phyloP scores from a whole-genome alignment of 1,140 invertebrate species.

The Pachyrhynchus sulphureomaculatus region DNA sequence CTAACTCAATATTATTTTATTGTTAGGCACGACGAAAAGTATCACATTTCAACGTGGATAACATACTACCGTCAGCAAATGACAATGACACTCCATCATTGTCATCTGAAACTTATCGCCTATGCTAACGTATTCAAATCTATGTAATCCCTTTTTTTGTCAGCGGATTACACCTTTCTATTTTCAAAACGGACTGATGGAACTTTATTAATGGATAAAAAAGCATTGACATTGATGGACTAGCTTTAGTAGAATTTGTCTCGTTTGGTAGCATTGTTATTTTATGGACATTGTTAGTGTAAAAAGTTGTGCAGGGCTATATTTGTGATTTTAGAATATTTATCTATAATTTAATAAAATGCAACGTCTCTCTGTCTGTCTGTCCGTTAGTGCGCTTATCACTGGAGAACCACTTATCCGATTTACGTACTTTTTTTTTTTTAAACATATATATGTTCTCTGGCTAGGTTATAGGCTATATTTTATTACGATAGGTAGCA shows the following conservation, averaged over 20 bases:
- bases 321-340: too few relatives aligned
- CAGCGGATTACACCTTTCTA: neutral
- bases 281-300: too few relatives aligned
- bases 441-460: too few relatives aligned
- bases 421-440: too few relatives aligned
- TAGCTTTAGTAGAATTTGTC: neutral
- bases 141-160: conserved; percentile 1
- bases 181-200: neutral
- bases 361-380: too few relatives aligned
- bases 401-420: too few relatives aligned
- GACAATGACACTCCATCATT: neutral
- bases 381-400: too few relatives aligned
- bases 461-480: too few relatives aligned
- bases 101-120: neutral
- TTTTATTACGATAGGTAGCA: too few relatives aligned
- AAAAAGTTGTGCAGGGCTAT: too few relatives aligned
- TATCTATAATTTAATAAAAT: too few relatives aligned
- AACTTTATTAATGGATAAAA: neutral
- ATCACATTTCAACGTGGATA: neutral
- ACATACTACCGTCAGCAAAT: neutral
- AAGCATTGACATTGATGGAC: conserved; percentile 4
- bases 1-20: neutral
- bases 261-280: too few relatives aligned
- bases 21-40: neutral
- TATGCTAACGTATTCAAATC: conserved; percentile 2